Evolutionary conservation across 1,140 invertebrate species (phyloP), one percentile per base, ranked within the genome.

Genomic region (Atta cephalotes): DNA sequence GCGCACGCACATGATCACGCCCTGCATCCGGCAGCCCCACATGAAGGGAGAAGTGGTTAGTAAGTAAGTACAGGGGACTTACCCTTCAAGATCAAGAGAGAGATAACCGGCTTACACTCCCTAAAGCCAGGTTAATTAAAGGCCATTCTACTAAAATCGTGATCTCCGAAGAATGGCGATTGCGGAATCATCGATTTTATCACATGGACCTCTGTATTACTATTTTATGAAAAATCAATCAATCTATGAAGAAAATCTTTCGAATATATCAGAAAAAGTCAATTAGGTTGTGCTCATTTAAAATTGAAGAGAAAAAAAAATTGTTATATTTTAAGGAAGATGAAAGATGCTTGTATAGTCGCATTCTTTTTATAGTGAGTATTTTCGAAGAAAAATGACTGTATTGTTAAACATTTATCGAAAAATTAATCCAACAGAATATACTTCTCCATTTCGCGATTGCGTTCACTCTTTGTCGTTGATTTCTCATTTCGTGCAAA

Each of bases 41-140:
- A 62, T 74, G 71, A 49, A 70, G 31, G 53, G 80, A 49, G 28
- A 74, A 51, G 71, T 81, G 85, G 85, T 84, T 87, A 60, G 74
- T 53, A 66, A 74, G 79, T 87, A 87, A 90, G 80, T 79, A 88
- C 35, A 85, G 60, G 88, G 80, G 88, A 80, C 63, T 87, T 60
- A 18, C 72, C 86, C 87, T 72, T 78, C 21, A 79, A 91, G 91
- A 92, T 93, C 86, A 78, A 94, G 66, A 70, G 45, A 70, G 21
- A 70, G 92, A 94, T 93, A 93, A 93, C 91, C 71, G 88, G 90
- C 91, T 93, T 92, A 92, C 92, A 86, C 87, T 76, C 86, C 31
- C 86, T 86, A 91, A 92, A 92, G 85, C 88, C 87, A 60, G 87
- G 87, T 93, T 94, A 94, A 94, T 94, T 94, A 94, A 94, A 92